Evolutionary conservation across 1,140 invertebrate genomes (phyloP), one percentile per base, ranked within the genome.

Genomic region (Papilio polyxenes): DNA sequence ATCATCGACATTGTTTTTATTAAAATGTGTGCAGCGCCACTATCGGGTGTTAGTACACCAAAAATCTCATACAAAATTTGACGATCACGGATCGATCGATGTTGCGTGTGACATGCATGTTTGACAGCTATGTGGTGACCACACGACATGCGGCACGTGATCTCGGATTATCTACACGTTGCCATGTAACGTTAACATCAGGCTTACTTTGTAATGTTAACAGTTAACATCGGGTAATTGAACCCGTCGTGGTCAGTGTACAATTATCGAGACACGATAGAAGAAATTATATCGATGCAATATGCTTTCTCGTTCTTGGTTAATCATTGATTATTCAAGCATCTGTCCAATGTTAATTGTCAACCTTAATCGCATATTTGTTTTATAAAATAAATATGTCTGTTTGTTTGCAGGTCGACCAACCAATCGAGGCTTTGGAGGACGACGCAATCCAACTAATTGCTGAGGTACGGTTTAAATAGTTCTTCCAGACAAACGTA

Each of bases 21-120:
- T n/a, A n/a, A n/a, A 31, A 31, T 31, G 23, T 31, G 23, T 31
- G 23, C 23, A 31, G 2, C 23, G 23, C 23, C 2, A 1, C 23
- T 31, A 31, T 31, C 23, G 23, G 23, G 23, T 2, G 23, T 31
- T 31, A 31, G 23, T 31, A 31, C 23, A 31, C 23, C 23, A 31
- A 31, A 31, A 31, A 31, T 31, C 23, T 31, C 23, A 31, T 31
- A 31, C 23, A 31, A 31, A 31, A 31, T 31, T 1, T 44, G 7
- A 6, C 40, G 4, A 44, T 44, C 40, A 44, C 40, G 4, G 40
- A 44, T 44, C 40, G 40, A 44, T 44, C n/a, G n/a, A 8, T 20
- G 56, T 65, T 9, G 62, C 62, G 23, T 65, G 62, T 65, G 62
- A 65, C 23, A 65, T 65, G 62, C 62, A 65, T 31, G 62, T 65